phyloP scores from a whole-genome alignment of 2,797 vertebrate genomes.

The Valencia hispanica region DNA sequence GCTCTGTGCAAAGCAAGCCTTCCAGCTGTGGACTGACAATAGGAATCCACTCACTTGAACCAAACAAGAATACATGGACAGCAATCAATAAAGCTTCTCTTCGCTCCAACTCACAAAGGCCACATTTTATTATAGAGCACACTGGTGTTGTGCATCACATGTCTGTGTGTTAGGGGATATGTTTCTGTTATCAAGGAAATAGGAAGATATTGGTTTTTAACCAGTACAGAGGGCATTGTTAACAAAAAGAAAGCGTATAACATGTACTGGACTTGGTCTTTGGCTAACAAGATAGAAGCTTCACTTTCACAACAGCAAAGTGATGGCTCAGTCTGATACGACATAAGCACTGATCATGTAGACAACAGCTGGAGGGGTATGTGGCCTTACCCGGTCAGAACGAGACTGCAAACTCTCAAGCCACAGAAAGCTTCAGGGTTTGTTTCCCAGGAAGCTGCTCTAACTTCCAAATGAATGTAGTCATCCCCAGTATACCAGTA shows the following conservation, averaged over 20 bases:
- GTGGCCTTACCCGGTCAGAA: not conserved
- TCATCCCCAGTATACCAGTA: not conserved
- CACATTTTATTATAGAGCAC: slow-evolving; percentile 9
- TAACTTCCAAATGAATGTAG: not conserved
- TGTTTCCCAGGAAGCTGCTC: not conserved
- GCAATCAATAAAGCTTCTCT: slow-evolving; percentile 50
- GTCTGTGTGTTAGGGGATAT: not conserved
- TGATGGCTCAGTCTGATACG: not conserved
- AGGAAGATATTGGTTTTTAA: not conserved
- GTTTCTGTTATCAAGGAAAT: not conserved
- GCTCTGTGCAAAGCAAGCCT: slow-evolving; percentile 37
- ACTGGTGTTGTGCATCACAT: not conserved
- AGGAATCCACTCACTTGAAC: slow-evolving; percentile 47
- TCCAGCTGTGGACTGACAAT: slow-evolving; percentile 53
- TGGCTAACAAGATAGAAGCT: not conserved
- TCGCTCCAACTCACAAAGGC: slow-evolving; percentile 18
- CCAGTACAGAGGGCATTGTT: not conserved
- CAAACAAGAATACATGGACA: slow-evolving; percentile 32
- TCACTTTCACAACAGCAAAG: not conserved
- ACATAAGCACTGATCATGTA: not conserved
- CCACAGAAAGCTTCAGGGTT: not conserved
- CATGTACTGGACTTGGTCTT: not conserved
- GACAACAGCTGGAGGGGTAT: not conserved
- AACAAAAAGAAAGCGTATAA: not conserved
- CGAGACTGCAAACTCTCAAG: not conserved